A percentile compares a stretch with the other conserved stretches of the same genome.
phyloP scores from a whole-genome alignment of 2,888 invertebrate species.

The Lepidochitona cinerea region DNA sequence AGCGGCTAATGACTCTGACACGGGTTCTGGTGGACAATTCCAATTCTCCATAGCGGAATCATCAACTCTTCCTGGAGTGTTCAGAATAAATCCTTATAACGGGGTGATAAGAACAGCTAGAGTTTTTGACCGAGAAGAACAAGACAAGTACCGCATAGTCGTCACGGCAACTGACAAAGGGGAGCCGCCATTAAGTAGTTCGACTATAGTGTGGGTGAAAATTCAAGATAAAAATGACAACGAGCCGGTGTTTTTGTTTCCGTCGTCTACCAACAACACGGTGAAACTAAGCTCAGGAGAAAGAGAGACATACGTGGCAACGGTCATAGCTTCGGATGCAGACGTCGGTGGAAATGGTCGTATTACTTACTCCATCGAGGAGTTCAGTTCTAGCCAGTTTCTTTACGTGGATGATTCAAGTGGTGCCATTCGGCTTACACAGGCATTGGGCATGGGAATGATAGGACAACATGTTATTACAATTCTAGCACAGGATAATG shows the following conservation, averaged over 20 bases:
- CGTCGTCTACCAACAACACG: conserved; percentile 38
- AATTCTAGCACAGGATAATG: conserved; percentile 27
- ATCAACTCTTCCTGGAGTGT: background rate
- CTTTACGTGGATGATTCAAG: conserved; percentile 24
- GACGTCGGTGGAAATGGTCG: conserved; percentile 31
- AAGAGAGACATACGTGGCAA: conserved; percentile 25
- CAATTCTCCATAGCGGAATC: background rate
- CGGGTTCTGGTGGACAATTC: background rate
- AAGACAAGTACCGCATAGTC: conserved; percentile 42
- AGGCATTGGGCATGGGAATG: background rate
- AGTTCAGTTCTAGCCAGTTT: conserved; percentile 19
- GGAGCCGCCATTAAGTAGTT: conserved; percentile 35
- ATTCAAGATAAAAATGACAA: conserved; percentile 53
- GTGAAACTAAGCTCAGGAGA: conserved; percentile 31
- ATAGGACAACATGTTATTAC: conserved; percentile 3
- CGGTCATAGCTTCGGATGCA: conserved; percentile 26
- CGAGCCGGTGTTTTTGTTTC: conserved; percentile 37
- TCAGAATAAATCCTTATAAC: background rate
- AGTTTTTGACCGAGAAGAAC: conserved; percentile 47
- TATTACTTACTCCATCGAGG: conserved; percentile 25
- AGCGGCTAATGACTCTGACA: background rate
- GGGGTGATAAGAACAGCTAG: conserved; percentile 38
- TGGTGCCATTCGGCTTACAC: conserved; percentile 29
- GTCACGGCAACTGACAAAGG: conserved; percentile 49
- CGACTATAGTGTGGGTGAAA: conserved; percentile 40